Percentiles rank a stretch among this genome's conserved stretches.
Conservation (phyloP, 2,888 invertebrate species). For the Chrysolina americana region DNA sequence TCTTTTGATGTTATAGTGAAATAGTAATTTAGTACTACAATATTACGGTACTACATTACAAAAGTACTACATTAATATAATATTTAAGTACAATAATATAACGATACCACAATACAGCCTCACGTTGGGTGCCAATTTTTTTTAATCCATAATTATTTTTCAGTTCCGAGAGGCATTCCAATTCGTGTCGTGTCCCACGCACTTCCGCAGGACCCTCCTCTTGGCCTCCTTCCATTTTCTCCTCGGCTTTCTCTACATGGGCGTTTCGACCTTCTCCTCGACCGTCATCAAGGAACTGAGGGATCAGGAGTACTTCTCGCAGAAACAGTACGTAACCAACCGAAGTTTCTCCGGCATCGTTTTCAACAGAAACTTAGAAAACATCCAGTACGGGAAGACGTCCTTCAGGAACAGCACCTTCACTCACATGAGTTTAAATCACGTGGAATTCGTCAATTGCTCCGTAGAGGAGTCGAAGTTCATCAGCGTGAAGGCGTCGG, state of each 20-base stretch:
- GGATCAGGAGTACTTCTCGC: slow-evolving; percentile 62
- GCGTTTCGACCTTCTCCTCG: slow-evolving; percentile 73
- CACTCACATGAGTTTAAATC: slow-evolving; percentile 78
- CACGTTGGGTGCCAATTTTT: too few species aligned
- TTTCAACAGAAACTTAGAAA: slow-evolving; percentile 78
- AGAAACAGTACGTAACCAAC: slow-evolving; percentile 58
- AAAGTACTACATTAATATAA: too few species aligned
- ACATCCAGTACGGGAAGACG: slow-evolving; percentile 75
- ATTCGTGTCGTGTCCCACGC: slow-evolving; percentile 77
- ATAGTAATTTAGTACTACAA: too few species aligned
- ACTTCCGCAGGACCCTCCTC: slow-evolving; percentile 75
- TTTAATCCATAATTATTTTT: too few species aligned
- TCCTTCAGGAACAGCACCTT: slow-evolving; percentile 78
- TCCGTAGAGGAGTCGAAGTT: slow-evolving; percentile 80
- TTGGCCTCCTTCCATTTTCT: slow-evolving; percentile 75
- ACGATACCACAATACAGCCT: too few species aligned
- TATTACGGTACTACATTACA: too few species aligned
- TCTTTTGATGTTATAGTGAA: too few species aligned
- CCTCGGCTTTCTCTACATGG: slow-evolving; percentile 71
- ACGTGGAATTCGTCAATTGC: slow-evolving; percentile 81
- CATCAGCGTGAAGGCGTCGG: slow-evolving; percentile 80
- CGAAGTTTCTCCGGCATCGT: slow-evolving; percentile 61
- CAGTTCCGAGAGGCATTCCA: slow-evolving; percentile 82
- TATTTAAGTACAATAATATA: too few species aligned
- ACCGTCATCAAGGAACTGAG: slow-evolving; percentile 70